Percentiles rank a stretch among this genome's conserved stretches.
Evolutionary conservation across 2,888 invertebrate species (phyloP).

Genomic region (Hedychridium roseum): DNA sequence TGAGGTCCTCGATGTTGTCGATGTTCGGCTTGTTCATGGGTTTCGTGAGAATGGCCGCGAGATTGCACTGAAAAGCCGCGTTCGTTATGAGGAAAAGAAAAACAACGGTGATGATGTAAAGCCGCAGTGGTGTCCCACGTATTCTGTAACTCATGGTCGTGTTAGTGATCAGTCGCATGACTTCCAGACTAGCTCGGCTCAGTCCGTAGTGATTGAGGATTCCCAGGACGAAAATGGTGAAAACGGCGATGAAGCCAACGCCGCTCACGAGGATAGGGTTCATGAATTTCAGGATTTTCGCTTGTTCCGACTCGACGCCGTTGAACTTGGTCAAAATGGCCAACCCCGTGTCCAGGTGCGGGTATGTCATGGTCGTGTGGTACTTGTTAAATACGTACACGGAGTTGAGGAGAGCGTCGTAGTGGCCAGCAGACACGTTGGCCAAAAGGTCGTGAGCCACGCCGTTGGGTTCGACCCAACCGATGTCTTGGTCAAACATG

Average conservation of each 20-base stretch:
- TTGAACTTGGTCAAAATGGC: conserved; percentile 17
- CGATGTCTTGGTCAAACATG: background rate
- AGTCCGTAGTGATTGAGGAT: background rate
- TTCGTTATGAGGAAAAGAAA: conserved; percentile 15
- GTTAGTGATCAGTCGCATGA: conserved; percentile 6
- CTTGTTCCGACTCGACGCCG: conserved; percentile 7
- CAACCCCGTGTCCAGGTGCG: conserved; percentile 17
- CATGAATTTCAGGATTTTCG: conserved; percentile 17
- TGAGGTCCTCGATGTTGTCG: background rate
- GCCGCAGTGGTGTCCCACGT: background rate
- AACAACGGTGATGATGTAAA: conserved; percentile 15
- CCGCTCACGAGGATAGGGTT: conserved; percentile 10
- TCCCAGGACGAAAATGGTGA: conserved; percentile 7
- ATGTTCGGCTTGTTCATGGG: background rate
- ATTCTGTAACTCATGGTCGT: conserved; percentile 6
- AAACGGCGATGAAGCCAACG: background rate
- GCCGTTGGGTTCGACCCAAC: background rate
- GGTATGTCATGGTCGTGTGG: conserved; percentile 19
- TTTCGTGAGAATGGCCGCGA: conserved; percentile 9
- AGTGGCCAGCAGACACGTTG: too few relatives aligned
- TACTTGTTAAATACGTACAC: conserved; percentile 18
- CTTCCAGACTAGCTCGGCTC: conserved; percentile 7
- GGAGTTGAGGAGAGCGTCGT: conserved; percentile 23
- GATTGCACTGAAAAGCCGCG: conserved; percentile 11
- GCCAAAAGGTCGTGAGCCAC: background rate